Conservation (phyloP, 2,888 invertebrate species). For the Drosophila fulvimacula region DNA sequence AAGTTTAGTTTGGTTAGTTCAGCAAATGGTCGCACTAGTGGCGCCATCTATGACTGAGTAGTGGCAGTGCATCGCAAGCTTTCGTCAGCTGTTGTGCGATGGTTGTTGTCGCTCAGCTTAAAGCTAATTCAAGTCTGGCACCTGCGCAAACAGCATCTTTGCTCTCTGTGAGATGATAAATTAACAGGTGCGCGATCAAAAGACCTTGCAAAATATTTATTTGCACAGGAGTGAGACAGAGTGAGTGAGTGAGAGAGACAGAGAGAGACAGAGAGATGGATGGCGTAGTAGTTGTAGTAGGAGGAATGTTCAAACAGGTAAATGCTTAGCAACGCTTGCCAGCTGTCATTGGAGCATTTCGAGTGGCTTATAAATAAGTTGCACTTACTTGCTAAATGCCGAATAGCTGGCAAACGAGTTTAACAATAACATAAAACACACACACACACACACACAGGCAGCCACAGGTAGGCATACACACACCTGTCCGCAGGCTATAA, state of each 20-base stretch:
- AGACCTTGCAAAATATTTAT: conserved; percentile 53
- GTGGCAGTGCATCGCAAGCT: background rate
- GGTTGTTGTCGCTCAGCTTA: conserved; percentile 14
- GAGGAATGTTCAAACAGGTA: conserved; percentile 15
- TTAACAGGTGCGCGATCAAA: conserved; percentile 21
- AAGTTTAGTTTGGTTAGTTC: background rate
- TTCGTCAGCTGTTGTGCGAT: background rate
- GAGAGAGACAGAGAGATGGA: background rate
- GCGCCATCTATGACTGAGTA: conserved; percentile 41
- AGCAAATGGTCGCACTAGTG: background rate
- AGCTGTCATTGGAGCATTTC: conserved; percentile 31
- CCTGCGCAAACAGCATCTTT: conserved; percentile 25
- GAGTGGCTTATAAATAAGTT: conserved; percentile 54
- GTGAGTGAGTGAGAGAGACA: background rate
- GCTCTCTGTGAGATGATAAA: background rate
- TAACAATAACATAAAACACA: conserved; percentile 50
- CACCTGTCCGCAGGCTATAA: conserved; percentile 4
- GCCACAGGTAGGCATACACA: background rate
- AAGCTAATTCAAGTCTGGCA: conserved; percentile 37
- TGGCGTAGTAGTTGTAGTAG: background rate
- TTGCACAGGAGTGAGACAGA: conserved; percentile 10
- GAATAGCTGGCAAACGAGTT: conserved; percentile 60
- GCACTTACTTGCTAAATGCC: conserved; percentile 73
- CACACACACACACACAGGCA: background rate
- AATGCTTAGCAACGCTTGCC: conserved; percentile 8